These are phyloP conservation scores for Sphenopsis melanotis DNA, from an alignment of 2,797 vertebrate genomes.

Conservation along the genomic window DNA sequence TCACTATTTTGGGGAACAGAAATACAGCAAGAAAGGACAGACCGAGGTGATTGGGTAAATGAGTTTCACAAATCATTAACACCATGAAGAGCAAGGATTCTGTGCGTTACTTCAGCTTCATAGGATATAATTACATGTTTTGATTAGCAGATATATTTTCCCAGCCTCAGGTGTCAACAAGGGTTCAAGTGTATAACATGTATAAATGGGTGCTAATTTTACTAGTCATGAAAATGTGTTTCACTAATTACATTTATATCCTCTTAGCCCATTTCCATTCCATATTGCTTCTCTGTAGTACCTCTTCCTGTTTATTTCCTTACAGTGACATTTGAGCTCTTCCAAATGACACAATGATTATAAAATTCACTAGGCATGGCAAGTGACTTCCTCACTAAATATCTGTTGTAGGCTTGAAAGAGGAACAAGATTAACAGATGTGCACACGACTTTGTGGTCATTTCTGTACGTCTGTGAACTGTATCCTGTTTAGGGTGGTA, in stretches of 20 bases:
- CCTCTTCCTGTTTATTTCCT: constrained; percentile 44
- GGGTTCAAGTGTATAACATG: constrained; percentile 72
- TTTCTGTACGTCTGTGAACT: constrained; percentile 19
- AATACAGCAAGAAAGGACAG: constrained; percentile 35
- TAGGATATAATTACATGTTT: constrained; percentile 76
- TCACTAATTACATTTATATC: constrained; percentile 69
- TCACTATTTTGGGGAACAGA: constrained; percentile 51
- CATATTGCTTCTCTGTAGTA: constrained; percentile 16
- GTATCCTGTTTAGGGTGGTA: not conserved
- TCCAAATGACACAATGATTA: not conserved
- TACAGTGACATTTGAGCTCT: constrained; percentile 37
- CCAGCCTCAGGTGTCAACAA: constrained; percentile 74
- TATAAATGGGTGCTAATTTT: constrained; percentile 73
- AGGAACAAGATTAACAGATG: not conserved
- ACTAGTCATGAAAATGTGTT: constrained; percentile 67
- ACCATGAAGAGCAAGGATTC: constrained; percentile 60
- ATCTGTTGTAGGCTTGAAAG: not conserved
- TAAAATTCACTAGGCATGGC: not conserved
- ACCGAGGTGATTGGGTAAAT: constrained; percentile 26
- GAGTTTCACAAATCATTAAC: constrained; percentile 70
- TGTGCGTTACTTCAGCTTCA: constrained; percentile 68
- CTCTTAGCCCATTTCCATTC: constrained; percentile 55
- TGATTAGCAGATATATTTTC: constrained; percentile 75
- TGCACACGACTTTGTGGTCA: not conserved
- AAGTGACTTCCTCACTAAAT: not conserved